These are phyloP conservation scores for Menura novaehollandiae DNA, from an alignment of 2,113 vertebrate genomes.

Conservation along the genomic window DNA sequence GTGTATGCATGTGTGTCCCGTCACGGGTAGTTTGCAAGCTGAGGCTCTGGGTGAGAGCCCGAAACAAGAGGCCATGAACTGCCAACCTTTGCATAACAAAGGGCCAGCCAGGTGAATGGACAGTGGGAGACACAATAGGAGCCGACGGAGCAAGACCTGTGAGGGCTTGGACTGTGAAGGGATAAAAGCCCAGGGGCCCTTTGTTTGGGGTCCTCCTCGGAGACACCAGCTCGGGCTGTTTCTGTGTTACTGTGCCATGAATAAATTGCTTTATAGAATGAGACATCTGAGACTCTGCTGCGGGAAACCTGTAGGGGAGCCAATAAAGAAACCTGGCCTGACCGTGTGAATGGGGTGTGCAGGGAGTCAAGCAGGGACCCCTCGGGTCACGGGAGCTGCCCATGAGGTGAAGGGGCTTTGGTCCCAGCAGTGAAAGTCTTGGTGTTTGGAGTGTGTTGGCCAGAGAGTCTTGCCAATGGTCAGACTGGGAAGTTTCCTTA, in stretches of 20 bases:
- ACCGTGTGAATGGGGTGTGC: not conserved
- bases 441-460: not conserved
- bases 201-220: fast-evolving
- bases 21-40: too few species aligned
- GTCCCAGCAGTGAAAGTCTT: not conserved
- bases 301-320: too few species aligned
- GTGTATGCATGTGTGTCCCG: not conserved
- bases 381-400: fast-evolving
- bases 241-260: fast-evolving
- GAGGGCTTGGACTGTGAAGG: fast-evolving
- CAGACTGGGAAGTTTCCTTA: not conserved
- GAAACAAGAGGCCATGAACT: not conserved
- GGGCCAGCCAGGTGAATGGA: fast-evolving
- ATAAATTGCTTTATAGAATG: fast-evolving
- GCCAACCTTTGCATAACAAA: too few species aligned
- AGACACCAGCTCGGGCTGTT: fast-evolving
- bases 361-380: fast-evolving
- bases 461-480: fast-evolving
- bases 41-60: not conserved
- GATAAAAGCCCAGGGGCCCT: fast-evolving
- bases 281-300: not conserved
- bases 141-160: not conserved
- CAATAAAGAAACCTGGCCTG: fast-evolving
- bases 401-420: too few species aligned
- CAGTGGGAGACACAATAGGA: not conserved